A percentile compares a stretch with the other conserved stretches of the same genome.
Conservation (phyloP, 2,888 invertebrate species). For the Limnephilus marmoratus region DNA sequence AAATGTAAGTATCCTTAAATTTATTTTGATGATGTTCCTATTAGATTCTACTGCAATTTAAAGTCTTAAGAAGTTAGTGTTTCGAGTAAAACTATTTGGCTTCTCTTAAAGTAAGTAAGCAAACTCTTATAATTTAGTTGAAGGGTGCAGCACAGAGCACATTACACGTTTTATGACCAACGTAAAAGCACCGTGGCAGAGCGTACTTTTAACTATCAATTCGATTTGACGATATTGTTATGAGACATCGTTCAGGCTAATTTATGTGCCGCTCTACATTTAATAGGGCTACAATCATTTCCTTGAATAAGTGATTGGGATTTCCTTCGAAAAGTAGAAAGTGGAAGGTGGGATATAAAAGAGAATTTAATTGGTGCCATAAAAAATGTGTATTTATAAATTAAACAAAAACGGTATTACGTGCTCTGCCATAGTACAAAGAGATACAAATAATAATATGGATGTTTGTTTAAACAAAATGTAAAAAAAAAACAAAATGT, state of each 20-base stretch:
- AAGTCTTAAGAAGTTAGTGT: not conserved
- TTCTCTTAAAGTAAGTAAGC: not conserved
- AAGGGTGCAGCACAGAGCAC: not conserved
- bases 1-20: too few species aligned
- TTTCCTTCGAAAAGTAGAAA: not conserved
- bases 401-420: too few species aligned
- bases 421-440: too few species aligned
- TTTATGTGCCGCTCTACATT: not conserved
- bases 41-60: not conserved
- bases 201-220: constrained; percentile 12
- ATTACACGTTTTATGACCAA: constrained; percentile 3
- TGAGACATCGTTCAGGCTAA: not conserved
- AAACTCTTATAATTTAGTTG: not conserved
- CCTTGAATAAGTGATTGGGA: not conserved
- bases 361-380: too few species aligned
- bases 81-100: not conserved
- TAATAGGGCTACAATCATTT: not conserved
- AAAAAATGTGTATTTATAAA: too few species aligned
- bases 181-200: not conserved
- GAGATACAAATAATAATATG: too few species aligned
- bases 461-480: too few species aligned
- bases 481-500: too few species aligned
- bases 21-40: not conserved
- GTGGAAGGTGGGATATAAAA: too few species aligned
- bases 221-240: constrained; percentile 3